Conservation (phyloP, 2,888 invertebrate genomes). For the Eupeodes luniger region DNA sequence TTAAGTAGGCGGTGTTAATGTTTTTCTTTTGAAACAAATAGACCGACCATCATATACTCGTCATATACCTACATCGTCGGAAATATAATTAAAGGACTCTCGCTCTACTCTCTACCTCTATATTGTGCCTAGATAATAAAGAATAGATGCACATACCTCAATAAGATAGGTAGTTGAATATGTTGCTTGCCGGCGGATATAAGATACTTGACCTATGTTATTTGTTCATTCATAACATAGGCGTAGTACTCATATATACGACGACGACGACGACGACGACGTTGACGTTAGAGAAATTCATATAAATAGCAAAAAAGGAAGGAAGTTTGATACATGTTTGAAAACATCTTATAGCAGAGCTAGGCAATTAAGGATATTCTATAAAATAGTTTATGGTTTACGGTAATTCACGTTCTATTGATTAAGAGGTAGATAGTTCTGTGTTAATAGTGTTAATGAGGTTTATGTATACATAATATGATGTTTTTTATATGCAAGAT, state of each 20-base stretch:
- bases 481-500: neutral
- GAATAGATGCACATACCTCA: constrained; percentile 43
- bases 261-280: neutral
- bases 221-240: constrained; percentile 34
- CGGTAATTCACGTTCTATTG: neutral
- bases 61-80: constrained; percentile 9
- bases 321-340: neutral
- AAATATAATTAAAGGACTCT: constrained; percentile 71
- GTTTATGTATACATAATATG: neutral
- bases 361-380: constrained; percentile 13
- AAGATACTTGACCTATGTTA: constrained; percentile 38
- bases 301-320: neutral
- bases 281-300: neutral
- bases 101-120: constrained; percentile 3
- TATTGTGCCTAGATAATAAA: constrained; percentile 22
- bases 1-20: constrained; percentile 5
- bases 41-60: neutral
- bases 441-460: neutral
- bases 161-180: constrained; percentile 37
- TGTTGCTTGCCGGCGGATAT: constrained; percentile 30
- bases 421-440: neutral
- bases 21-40: neutral
- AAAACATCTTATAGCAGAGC: neutral
- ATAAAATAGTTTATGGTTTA: constrained; percentile 7
- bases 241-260: neutral